A percentile compares a stretch with the other conserved stretches of the same genome.
phyloP scores from a whole-genome alignment of 1,140 invertebrate species.

The Tetragonula clypearis region DNA sequence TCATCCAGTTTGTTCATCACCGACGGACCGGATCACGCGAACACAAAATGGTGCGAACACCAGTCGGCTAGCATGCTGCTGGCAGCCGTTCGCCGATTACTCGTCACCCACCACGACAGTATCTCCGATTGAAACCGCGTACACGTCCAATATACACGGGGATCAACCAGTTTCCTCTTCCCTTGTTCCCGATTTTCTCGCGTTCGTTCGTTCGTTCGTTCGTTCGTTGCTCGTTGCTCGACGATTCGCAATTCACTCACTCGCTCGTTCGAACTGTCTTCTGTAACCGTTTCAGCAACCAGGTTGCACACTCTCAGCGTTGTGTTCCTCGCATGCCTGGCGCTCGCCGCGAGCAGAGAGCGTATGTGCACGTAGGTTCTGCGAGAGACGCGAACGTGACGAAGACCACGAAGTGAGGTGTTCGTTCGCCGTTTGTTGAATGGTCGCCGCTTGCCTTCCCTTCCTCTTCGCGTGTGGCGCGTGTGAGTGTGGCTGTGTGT shows the following conservation, averaged over 20 bases:
- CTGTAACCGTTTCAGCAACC: conserved; percentile 12
- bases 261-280: background rate
- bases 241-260: background rate
- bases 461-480: background rate
- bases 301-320: background rate
- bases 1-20: conserved; percentile 2
- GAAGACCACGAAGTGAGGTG: background rate
- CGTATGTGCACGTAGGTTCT: background rate
- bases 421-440: background rate
- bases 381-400: background rate
- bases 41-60: conserved; percentile 29
- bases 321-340: conserved; percentile 38
- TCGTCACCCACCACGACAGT: background rate
- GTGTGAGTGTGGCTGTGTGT: too few relatives aligned
- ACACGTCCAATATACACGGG: background rate
- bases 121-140: background rate
- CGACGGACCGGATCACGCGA: conserved; percentile 29
- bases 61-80: conserved; percentile 7
- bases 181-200: background rate
- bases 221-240: background rate
- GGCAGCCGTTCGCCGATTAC: background rate
- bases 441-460: background rate
- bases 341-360: conserved; percentile 11
- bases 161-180: background rate
- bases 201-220: background rate